Percentiles rank a stretch among this genome's conserved stretches.
Evolutionary conservation across 2,888 invertebrate genomes (phyloP).

Genomic region (Parnassius glacialis): DNA sequence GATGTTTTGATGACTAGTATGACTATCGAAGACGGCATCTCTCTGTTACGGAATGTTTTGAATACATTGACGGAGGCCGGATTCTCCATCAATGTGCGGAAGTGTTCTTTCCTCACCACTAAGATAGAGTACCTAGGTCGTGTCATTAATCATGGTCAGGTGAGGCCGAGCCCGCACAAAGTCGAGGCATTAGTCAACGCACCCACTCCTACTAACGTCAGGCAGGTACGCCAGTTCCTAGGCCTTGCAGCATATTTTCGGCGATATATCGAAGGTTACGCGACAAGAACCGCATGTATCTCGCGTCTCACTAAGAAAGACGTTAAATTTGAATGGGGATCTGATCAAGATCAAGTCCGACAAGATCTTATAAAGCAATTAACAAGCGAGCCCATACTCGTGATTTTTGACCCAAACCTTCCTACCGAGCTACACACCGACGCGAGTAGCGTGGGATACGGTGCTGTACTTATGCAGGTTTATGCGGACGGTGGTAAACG

Average conservation of each 20-base stretch:
- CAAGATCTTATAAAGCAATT: conserved; percentile 7
- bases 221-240: conserved; percentile 28
- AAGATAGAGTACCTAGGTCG: not conserved
- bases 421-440: conserved; percentile 1
- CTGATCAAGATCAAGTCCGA: conserved; percentile 10
- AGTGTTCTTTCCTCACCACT: conserved; percentile 28
- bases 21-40: conserved; percentile 11
- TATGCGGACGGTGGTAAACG: conserved; percentile 14
- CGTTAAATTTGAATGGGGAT: not conserved
- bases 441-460: not conserved
- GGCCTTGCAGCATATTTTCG: conserved; percentile 17
- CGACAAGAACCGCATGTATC: not conserved
- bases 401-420: not conserved
- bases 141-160: conserved; percentile 32
- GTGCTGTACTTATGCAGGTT: conserved; percentile 12
- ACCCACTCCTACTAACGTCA: conserved; percentile 30
- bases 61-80: conserved; percentile 28
- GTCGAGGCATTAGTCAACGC: conserved; percentile 32
- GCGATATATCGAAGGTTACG: conserved; percentile 2
- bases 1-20: conserved; percentile 20
- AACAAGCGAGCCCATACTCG: not conserved
- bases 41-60: conserved; percentile 15
- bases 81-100: conserved; percentile 34
- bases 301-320: not conserved
- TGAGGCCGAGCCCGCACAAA: conserved; percentile 33